phyloP scores from a whole-genome alignment of 2,113 vertebrate species.

The Hemibagrus wyckioides region DNA sequence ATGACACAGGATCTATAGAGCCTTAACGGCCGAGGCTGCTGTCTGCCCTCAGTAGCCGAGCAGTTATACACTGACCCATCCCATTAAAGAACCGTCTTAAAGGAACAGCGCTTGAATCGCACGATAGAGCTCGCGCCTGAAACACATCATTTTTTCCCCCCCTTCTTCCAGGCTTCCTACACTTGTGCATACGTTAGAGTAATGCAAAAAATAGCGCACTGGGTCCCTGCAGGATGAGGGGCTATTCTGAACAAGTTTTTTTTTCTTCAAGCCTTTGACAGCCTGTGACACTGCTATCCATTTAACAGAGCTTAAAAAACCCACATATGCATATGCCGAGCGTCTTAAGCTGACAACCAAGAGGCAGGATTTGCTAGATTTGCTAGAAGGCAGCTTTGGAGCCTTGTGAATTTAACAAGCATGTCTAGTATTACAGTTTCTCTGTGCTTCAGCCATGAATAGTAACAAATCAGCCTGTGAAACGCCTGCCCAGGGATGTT shows the following conservation, averaged over 20 bases:
- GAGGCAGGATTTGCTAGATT: conserved; percentile 74
- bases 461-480: conserved; percentile 78
- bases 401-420: conserved; percentile 81
- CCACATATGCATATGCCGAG: conserved; percentile 76
- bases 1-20: conserved; percentile 73
- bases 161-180: conserved; percentile 12
- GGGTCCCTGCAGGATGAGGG: conserved; percentile 24
- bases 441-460: conserved; percentile 76
- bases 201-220: conserved; percentile 21
- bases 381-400: conserved; percentile 74
- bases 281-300: conserved; percentile 74
- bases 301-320: conserved; percentile 80
- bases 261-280: conserved; percentile 67
- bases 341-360: conserved; percentile 75
- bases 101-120: neutral
- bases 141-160: neutral
- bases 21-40: conserved; percentile 50
- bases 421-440: conserved; percentile 74
- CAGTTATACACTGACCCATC: conserved; percentile 37
- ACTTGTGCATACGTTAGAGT: conserved; percentile 20
- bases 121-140: neutral
- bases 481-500: conserved; percentile 70
- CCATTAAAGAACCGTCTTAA: conserved; percentile 42
- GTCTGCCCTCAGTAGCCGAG: conserved; percentile 20
- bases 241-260: conserved; percentile 38